Conservation (phyloP, 2,888 invertebrate genomes). For the Cremastobaeus sp. region DNA sequence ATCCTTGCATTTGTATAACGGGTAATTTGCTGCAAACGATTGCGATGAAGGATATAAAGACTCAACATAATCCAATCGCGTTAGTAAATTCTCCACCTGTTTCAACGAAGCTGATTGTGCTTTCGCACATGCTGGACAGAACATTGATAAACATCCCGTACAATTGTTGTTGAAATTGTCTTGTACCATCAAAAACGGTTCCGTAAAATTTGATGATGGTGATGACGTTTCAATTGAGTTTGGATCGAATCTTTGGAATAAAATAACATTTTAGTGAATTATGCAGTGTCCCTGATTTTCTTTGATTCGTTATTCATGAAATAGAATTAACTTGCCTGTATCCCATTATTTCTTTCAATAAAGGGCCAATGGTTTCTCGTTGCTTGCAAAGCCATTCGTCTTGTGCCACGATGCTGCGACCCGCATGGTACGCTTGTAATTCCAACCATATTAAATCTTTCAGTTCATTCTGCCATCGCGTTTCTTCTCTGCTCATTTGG, state of each 20-base stretch:
- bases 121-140: constrained; percentile 85
- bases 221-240: constrained; percentile 1
- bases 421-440: constrained; percentile 90
- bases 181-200: constrained; percentile 31
- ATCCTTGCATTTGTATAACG: constrained; percentile 82
- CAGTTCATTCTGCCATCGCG: constrained; percentile 91
- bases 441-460: constrained; percentile 96
- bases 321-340: constrained; percentile 81
- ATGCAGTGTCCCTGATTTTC: neutral
- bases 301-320: neutral
- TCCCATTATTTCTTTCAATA: constrained; percentile 87
- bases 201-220: neutral
- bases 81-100: constrained; percentile 86
- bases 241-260: constrained; percentile 31
- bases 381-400: constrained; percentile 87
- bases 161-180: constrained; percentile 73
- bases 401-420: constrained; percentile 86
- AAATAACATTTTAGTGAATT: neutral
- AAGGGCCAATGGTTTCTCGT: constrained; percentile 84
- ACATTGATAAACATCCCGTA: constrained; percentile 85
- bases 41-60: constrained; percentile 90
- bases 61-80: constrained; percentile 87
- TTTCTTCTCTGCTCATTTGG: constrained; percentile 90
- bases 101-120: constrained; percentile 86
- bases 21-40: constrained; percentile 87